Percentiles rank a stretch among this genome's conserved stretches.
Conservation (phyloP, 1,140 invertebrate genomes). For the Bombyx mandarina region DNA sequence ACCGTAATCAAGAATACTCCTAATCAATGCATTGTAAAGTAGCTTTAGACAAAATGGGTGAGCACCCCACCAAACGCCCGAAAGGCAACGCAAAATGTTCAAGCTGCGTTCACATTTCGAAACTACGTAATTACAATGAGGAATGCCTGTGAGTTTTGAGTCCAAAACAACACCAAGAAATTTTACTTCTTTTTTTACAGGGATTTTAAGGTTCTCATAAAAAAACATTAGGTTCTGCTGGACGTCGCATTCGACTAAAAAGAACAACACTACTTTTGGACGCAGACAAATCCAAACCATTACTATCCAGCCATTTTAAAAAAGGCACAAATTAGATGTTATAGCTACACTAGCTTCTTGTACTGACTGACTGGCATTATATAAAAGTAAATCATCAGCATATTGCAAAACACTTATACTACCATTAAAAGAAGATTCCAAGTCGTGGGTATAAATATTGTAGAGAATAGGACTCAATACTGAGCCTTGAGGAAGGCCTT, state of each 20-base stretch:
- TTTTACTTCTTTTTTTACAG: conserved; percentile 4
- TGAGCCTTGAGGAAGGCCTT: conserved; percentile 17
- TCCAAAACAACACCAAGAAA: conserved; percentile 7
- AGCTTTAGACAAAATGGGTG: conserved; percentile 1
- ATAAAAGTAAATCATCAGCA: conserved; percentile 20
- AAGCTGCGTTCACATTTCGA: conserved; percentile 11
- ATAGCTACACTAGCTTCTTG: no score
- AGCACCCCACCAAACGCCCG: not conserved
- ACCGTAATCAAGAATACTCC: conserved; percentile 1
- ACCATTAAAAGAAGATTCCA: conserved; percentile 9
- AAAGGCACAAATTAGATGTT: no score
- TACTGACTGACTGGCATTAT: not conserved
- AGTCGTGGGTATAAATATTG: conserved; percentile 17
- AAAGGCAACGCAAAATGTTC: not conserved
- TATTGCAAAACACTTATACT: conserved; percentile 10
- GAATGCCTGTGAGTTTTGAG: conserved; percentile 5
- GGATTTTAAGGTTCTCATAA: not conserved
- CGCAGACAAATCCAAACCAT: not conserved
- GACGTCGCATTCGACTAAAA: not conserved
- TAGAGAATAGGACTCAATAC: conserved; percentile 20
- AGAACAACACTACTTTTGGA: not conserved
- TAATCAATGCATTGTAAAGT: not conserved
- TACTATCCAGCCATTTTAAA: no score
- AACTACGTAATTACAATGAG: conserved; percentile 12
- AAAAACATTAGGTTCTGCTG: not conserved